A percentile compares a stretch with the other conserved stretches of the same genome.
phyloP scores from a whole-genome alignment of 64 coral and sea anemone genomes.

The Montipora foliosa region DNA sequence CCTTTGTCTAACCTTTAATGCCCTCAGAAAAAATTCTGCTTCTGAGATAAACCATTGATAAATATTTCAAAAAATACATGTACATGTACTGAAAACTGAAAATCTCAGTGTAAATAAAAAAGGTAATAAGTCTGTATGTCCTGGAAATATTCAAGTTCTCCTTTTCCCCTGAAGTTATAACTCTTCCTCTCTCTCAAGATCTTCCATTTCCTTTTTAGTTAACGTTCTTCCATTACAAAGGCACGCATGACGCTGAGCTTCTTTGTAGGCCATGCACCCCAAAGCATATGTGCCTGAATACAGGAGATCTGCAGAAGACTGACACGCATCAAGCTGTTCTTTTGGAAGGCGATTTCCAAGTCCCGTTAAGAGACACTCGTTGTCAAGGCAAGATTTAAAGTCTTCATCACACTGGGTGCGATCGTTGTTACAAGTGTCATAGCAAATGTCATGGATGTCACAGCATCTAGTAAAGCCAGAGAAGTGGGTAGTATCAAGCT shows the following conservation, averaged over 20 bases:
- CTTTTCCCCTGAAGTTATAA: slow-evolving; percentile 6
- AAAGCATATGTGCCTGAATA: slow-evolving; percentile 81
- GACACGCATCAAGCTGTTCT: slow-evolving; percentile 71
- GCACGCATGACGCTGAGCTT: slow-evolving; percentile 90
- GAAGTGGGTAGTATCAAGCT: slow-evolving; percentile 90
- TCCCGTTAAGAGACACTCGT: slow-evolving; percentile 91
- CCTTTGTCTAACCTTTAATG: too few species aligned
- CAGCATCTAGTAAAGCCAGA: slow-evolving; percentile 90
- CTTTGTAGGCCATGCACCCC: slow-evolving; percentile 82
- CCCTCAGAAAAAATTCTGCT: too few species aligned
- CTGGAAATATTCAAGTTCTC: background rate
- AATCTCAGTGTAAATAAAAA: too few species aligned
- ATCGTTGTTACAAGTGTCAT: slow-evolving; percentile 91
- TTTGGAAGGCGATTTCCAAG: slow-evolving; percentile 77
- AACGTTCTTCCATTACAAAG: slow-evolving; percentile 91
- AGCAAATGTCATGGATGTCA: slow-evolving; percentile 85
- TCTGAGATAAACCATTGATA: too few species aligned
- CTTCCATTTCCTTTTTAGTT: slow-evolving; percentile 89
- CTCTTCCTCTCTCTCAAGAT: slow-evolving; percentile 82
- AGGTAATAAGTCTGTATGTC: too few species aligned
- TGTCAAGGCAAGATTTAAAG: slow-evolving; percentile 96
- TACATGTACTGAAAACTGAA: too few species aligned
- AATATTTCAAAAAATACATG: too few species aligned
- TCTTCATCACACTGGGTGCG: slow-evolving; percentile 90
- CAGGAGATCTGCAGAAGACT: slow-evolving; percentile 82